Percentiles rank a stretch among this genome's conserved stretches.
phyloP scores from a whole-genome alignment of 2,113 vertebrate species.

The Glareola pratincola region DNA sequence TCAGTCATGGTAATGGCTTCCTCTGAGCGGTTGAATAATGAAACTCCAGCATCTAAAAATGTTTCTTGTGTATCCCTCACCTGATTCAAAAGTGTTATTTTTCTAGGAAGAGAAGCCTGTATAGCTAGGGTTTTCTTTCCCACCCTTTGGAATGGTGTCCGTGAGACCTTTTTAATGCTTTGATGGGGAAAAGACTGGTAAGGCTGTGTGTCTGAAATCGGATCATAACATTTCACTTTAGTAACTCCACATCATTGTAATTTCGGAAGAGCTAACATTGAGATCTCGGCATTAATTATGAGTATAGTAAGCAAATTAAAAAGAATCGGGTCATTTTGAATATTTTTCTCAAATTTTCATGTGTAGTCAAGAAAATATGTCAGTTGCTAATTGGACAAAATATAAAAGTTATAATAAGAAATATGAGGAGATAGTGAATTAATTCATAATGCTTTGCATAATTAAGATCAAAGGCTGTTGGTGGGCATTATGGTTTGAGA shows the following conservation, averaged over 20 bases:
- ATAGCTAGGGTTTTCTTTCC: background rate
- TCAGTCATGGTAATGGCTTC: background rate
- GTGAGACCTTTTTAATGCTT: background rate
- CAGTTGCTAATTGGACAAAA: background rate
- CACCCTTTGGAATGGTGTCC: background rate
- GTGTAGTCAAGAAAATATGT: background rate
- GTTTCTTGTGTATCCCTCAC: background rate
- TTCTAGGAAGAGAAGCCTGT: background rate
- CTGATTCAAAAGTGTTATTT: background rate
- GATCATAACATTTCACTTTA: fast-evolving
- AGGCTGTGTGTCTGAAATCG: background rate
- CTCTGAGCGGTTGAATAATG: background rate
- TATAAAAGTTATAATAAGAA: background rate
- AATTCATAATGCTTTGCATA: background rate
- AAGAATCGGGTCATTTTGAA: background rate
- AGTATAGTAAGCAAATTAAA: background rate
- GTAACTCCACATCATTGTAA: background rate
- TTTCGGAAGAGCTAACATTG: background rate
- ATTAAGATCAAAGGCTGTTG: background rate
- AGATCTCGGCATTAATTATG: background rate
- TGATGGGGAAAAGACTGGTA: background rate
- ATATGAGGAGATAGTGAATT: background rate
- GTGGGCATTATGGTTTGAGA: background rate
- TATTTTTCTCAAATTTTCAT: background rate
- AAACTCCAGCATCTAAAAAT: background rate